Base-by-base conservation (phyloP, 1,140 invertebrate genomes). In the Anoplophora glabripennis region DNA sequence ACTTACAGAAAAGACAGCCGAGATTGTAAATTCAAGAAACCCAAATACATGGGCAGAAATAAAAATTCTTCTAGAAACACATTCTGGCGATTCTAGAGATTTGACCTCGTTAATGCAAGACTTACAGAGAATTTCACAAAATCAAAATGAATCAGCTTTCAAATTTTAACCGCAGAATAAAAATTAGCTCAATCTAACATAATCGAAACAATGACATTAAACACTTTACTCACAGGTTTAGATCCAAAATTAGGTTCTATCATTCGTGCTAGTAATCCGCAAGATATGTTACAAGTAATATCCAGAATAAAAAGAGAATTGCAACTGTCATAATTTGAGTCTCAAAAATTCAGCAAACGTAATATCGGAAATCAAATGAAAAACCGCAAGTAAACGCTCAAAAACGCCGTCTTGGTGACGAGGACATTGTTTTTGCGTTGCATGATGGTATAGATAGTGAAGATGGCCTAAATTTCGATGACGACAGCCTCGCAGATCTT, bases 61-160 rank as follows among this genome's bases (percentile, higher is more conserved):
- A 7, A 51, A 59, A 47, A 34, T 37, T 21, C 33, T 59, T 15
- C 18, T 59, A 46, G 38, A 36, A n/a, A n/a, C n/a, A n/a, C n/a
- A 59, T 47, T 59, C 53, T 34, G 57, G 49, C 4, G 57, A 59
- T 44, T 36, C 51, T 17, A 9, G 57, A 10, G 48, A 59, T 36
- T 28, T 61, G 10, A 38, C 37, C 11, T 55, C 37, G 17, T 34
- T 36, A 46, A 61, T 55, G 17, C 35, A 40, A 49, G 52, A 55
- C 14, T 36, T 55, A 36, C 59, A 61, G 42, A 38, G 45, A 35
- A 18, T 56, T 7, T 40, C 17, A 49, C 35, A 61, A 33, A n/a
- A 46, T 45, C 41, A 38, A 12, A 44, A 37, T 12, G 48, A 59
- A 35, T 34, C 17, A 9, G 9, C 44, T 1, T n/a, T n/a, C n/a